Evolutionary conservation across 2,888 invertebrate species (phyloP).

Genomic region (Morpho deidamia): DNA sequence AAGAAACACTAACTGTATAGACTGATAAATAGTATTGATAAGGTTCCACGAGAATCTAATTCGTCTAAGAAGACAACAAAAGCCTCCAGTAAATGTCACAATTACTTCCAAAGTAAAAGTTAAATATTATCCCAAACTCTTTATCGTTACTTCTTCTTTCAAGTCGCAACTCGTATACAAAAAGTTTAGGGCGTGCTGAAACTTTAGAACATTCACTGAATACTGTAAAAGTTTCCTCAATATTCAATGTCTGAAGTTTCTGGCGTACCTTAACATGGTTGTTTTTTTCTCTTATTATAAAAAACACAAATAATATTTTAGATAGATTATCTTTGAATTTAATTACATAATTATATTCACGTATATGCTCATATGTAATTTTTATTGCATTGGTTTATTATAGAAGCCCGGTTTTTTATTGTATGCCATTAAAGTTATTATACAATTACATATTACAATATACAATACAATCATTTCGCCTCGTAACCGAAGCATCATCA

Average conservation of each 20-base stretch:
- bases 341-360: no score
- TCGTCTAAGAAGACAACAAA: neutral
- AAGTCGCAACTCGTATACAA: neutral
- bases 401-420: no score
- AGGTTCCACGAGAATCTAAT: neutral
- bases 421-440: no score
- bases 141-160: constrained; percentile 5
- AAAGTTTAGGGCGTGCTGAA: neutral
- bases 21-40: neutral
- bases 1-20: no score
- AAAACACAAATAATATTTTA: no score
- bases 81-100: neutral
- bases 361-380: no score
- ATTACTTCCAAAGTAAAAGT: neutral
- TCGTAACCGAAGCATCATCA: no score
- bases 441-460: no score
- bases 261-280: neutral
- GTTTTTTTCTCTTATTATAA: no score
- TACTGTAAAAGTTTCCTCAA: neutral
- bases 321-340: no score
- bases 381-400: no score
- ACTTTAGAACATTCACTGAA: neutral
- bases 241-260: neutral
- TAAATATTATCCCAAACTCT: constrained; percentile 1
- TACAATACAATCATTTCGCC: no score